Conservation (phyloP, 2,797 vertebrate genomes). For the Syngnathus rostellatus region DNA sequence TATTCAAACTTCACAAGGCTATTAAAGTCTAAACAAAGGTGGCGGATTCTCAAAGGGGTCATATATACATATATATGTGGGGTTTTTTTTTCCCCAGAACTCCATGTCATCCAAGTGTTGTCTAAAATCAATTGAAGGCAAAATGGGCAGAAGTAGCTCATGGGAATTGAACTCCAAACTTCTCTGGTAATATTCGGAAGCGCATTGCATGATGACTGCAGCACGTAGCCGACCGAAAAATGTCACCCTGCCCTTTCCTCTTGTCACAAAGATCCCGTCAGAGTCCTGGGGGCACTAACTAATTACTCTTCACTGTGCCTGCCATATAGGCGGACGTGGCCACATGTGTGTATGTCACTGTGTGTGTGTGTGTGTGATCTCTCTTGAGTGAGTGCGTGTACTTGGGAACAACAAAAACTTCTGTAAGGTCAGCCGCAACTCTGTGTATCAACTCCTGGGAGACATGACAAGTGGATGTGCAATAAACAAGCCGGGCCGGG, state of each 20-base stretch:
- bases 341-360: conserved; percentile 24
- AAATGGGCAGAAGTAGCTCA: conserved; percentile 38
- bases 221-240: conserved; percentile 55
- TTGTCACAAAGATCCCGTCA: conserved; percentile 55
- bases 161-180: conserved; percentile 61
- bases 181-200: conserved; percentile 57
- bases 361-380: conserved; percentile 22
- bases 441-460: conserved; percentile 32
- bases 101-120: conserved; percentile 30
- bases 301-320: conserved; percentile 61
- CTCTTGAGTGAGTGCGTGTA: conserved; percentile 19
- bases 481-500: conserved; percentile 24
- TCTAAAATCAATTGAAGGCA: conserved; percentile 52
- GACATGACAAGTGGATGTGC: conserved; percentile 42
- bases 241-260: conserved; percentile 71
- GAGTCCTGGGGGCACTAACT: conserved; percentile 57
- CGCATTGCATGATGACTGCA: conserved; percentile 35
- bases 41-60: conserved; percentile 28
- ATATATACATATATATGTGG: conserved; percentile 6
- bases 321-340: conserved; percentile 28
- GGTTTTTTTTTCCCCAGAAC: conserved; percentile 16
- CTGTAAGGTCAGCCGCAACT: conserved; percentile 46
- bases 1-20: conserved; percentile 27
- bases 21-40: conserved; percentile 46
- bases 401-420: conserved; percentile 17